Evolutionary conservation across 2,113 vertebrate genomes (phyloP), one percentile per base, ranked within the genome.

Genomic region (Herpetotheres cachinnans): DNA sequence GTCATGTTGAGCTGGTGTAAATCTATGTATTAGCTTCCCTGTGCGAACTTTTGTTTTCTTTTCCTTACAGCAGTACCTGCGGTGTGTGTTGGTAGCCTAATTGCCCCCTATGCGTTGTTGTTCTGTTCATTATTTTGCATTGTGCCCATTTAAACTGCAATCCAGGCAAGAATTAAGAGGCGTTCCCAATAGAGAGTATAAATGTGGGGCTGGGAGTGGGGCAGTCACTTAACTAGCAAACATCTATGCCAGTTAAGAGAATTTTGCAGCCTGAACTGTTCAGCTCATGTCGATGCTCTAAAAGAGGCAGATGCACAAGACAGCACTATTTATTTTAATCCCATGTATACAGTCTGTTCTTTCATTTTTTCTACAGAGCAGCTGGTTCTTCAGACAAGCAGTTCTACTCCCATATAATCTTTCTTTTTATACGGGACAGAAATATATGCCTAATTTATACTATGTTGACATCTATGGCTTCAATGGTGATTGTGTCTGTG

Each of bases 281-380:
- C 32, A 93, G 93, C 54, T 89, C 36, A 17, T 80, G 58, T 50
- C 1, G 2, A 38, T 83, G 32, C n/a, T 85, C 82, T 84, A 66
- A 93, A 93, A 84, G 84, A 40, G 86, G 78, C 71, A 86, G 74
- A 73, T 92, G 90, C 72, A 66, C 21, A 20, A 74, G 61, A 69
- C 81, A 95, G 59, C 73, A 76, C 17, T 95, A 66, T 94, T 96
- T 79, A 84, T 94, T 94, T 96, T 92, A 85, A 86, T 84, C 86
- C 32, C 56, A 16, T 83, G 32, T 77, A 79, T 69, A 40, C 55
- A 79, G 40, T 40, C 77, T 93, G 59, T 52, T 91, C 44, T 90
- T 88, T 69, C 24, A 20, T 77, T 81, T 19, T 66, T 89, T 86
- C 76, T 93, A 59, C 32, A 66, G 54, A 95, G 77, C 81, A 95